Base-by-base conservation (phyloP, 1,140 invertebrate species). In the Lerema accius region DNA sequence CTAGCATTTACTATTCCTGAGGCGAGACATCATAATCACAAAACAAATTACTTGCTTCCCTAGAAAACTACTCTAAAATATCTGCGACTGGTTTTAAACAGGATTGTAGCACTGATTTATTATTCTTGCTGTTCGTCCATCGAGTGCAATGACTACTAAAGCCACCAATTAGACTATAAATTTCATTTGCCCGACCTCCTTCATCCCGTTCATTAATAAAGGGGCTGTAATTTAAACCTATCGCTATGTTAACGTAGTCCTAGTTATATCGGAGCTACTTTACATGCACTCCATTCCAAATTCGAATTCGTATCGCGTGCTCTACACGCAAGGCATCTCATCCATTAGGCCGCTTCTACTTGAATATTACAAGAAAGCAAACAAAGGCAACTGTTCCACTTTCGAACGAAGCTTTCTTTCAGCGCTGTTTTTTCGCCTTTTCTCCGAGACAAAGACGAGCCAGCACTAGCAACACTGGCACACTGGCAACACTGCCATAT, bases 311-410 rank as follows among this genome's bases (percentile, higher is more conserved):
- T 26, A 14, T 48, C 28, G 11, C 45, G 45, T 48, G 23, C 6
- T 17, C 23, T 28, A 28, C 45, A 48, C 45, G 9, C 0, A n/a
- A 40, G 19, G 19, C 50, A 37, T 23, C n/a, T 11, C 35, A 23
- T 39, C 50, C 50, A 23, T 55, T 19, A 26, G 7, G 37, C 9
- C 17, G 13, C 11, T 19, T 13, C 51, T 28, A 26, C 51, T 43
- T 11, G 17, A 55, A 55, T 43, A 55, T 55, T 42, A 55, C 19
- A 10, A 40, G 19, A 23, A 55, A 43, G 51, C 28, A 32, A 55
- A 55, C 51, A 55, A 55, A 55, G 51, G 6, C 28, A 43, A 55
- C 19, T 55, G 17, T 37, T 19, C 37, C 32, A 49, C 46, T 49
- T 49, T n/a, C 13, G 11, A 49, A 23, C 26, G 28, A 49, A 49